Conservation (phyloP, 1,140 invertebrate genomes). For the Pogonomyrmex barbatus region DNA sequence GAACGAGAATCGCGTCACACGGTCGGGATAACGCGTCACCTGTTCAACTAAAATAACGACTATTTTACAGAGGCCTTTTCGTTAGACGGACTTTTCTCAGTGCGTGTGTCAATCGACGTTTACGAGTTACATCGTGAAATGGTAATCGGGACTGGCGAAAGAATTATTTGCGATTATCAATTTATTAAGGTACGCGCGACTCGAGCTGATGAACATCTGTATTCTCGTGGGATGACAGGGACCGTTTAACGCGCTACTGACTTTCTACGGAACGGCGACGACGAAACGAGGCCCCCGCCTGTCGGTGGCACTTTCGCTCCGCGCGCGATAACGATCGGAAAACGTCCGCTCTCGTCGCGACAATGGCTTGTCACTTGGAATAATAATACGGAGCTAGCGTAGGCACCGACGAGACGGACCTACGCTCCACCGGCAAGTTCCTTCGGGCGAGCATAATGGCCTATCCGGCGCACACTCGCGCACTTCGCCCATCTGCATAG, state of each 20-base stretch:
- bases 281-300: not conserved
- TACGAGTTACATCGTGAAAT: not conserved
- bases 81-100: too few species aligned
- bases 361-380: constrained; percentile 70
- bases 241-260: constrained; percentile 39
- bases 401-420: constrained; percentile 15
- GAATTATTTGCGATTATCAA: not conserved
- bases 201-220: constrained; percentile 2
- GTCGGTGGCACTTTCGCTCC: constrained; percentile 64
- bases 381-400: constrained; percentile 68
- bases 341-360: constrained; percentile 71
- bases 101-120: not conserved
- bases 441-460: constrained; percentile 73
- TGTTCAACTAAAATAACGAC: constrained; percentile 3
- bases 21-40: constrained; percentile 16
- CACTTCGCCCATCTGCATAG: constrained; percentile 67
- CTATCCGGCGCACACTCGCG: constrained; percentile 57
- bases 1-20: constrained; percentile 17
- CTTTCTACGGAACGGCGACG: not conserved
- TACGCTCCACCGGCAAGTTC: constrained; percentile 46
- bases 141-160: not conserved
- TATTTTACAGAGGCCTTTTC: constrained; percentile 19
- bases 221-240: constrained; percentile 26
- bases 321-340: constrained; percentile 74
- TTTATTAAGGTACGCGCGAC: not conserved